These are phyloP conservation scores for Otis tarda DNA, from an alignment of 2,113 vertebrate genomes.

Conservation along the genomic window DNA sequence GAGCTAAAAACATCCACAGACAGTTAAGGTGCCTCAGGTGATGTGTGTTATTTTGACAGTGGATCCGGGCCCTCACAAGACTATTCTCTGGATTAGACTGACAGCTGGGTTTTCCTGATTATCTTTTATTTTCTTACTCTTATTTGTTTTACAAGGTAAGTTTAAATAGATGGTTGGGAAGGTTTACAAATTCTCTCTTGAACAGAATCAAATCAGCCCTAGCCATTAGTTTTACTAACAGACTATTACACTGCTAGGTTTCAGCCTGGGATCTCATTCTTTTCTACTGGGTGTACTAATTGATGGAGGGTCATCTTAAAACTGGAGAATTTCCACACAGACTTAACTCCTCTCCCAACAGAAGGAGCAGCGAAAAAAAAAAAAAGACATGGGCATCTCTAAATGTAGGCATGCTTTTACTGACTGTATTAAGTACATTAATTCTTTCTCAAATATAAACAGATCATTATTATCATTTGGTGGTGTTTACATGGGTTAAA, in stretches of 20 bases:
- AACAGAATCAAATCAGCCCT: neutral
- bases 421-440: neutral
- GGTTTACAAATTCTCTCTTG: neutral
- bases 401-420: neutral
- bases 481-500: neutral
- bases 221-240: neutral
- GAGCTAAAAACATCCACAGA: neutral
- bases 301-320: neutral
- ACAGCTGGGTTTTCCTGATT: neutral
- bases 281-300: neutral
- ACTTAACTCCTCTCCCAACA: neutral
- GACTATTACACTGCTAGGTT: neutral
- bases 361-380: neutral
- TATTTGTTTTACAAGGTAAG: neutral
- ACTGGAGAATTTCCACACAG: neutral
- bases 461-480: neutral
- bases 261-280: neutral
- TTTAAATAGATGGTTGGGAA: neutral
- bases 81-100: neutral
- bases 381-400: rapidly evolving
- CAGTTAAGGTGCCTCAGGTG: neutral
- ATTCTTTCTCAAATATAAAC: neutral
- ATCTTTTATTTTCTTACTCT: neutral
- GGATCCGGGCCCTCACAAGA: neutral
- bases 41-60: neutral